Base-by-base conservation (phyloP, 2,113 vertebrate genomes). In the Amblyopsis rosae region DNA sequence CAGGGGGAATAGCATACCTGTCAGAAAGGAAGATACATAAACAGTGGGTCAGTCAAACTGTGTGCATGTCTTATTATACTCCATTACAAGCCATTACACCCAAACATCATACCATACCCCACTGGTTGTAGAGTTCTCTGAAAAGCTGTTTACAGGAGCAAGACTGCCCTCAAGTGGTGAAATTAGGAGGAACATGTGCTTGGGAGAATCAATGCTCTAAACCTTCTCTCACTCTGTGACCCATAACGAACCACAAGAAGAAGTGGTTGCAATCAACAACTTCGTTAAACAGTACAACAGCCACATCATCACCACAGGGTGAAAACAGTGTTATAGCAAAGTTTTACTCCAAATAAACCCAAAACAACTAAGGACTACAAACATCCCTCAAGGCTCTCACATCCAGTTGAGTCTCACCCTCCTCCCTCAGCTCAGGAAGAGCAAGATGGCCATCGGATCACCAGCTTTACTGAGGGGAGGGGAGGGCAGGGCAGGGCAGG, bases 1-100 rank as follows among this genome's bases (percentile, higher is more conserved):
- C 96, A 2, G 96, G 97, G 70, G 97, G 96, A 80, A 99, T 83
- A 73, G 96, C 95, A 76, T 98, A 99, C 97, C 97, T 98, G 88
- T 91, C 85, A 13, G 83, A 87, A 11, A 89, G 19, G 86, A 11
- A 82, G 68, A 65, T 1, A 76, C 5, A 26, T 9, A 32, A 3
- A 65, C 16, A 45, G 13, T 2, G 48, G 19, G 49, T 8, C 63
- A 9, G 46, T 33, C 11, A 49, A 45, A 59, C 72, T 71, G 73
- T 72, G 65, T 70, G 66, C 58, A 17, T 65, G 48, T 47, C n/a
- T 73, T 50, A 53, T 51, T 66, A 69, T 65, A 75, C 45, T 57
- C 56, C 56, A 11, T 19, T 33, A 59, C n/a, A 32, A 41, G 48
- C 15, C n/a, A 64, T 5, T 26, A 70, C 4, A 12, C 50, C 15